phyloP scores from a whole-genome alignment of 2,888 invertebrate species.

The Chydorus sphaericus region DNA sequence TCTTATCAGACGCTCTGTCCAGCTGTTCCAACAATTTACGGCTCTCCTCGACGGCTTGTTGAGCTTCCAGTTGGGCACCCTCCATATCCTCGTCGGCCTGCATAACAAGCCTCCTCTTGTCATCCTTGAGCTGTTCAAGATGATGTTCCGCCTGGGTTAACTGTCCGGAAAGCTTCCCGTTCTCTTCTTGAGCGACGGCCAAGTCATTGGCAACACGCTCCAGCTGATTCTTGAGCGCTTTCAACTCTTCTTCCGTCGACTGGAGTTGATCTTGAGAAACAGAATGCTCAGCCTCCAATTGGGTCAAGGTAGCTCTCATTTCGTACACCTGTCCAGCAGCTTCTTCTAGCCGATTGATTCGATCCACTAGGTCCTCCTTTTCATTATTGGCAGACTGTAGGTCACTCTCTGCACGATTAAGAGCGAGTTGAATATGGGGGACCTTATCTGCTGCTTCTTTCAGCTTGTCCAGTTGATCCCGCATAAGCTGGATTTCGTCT shows the following conservation, averaged over 20 bases:
- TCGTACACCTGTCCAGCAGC: neutral
- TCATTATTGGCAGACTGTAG: neutral
- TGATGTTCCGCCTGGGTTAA: neutral
- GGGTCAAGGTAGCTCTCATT: neutral
- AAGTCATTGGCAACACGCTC: slow-evolving; percentile 1
- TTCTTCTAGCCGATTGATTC: neutral
- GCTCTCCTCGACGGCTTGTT: neutral
- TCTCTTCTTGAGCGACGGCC: neutral
- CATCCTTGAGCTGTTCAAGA: neutral
- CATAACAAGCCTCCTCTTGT: neutral
- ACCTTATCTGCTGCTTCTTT: slow-evolving; percentile 10
- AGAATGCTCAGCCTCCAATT: neutral
- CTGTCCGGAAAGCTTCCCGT: neutral
- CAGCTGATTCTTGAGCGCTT: neutral
- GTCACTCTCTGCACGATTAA: neutral
- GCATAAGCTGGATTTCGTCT: slow-evolving; percentile 30
- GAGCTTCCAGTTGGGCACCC: neutral
- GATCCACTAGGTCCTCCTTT: neutral
- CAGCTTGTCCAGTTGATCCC: slow-evolving; percentile 27
- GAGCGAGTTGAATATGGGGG: neutral
- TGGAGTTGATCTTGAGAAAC: neutral
- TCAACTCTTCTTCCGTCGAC: neutral
- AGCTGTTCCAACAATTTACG: slow-evolving; percentile 1
- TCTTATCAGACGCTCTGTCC: neutral
- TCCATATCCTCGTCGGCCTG: neutral